Evolutionary conservation across 2,113 vertebrate species (phyloP), one percentile per base, ranked within the genome.

Genomic region (Thalassarche chlororhynchos): DNA sequence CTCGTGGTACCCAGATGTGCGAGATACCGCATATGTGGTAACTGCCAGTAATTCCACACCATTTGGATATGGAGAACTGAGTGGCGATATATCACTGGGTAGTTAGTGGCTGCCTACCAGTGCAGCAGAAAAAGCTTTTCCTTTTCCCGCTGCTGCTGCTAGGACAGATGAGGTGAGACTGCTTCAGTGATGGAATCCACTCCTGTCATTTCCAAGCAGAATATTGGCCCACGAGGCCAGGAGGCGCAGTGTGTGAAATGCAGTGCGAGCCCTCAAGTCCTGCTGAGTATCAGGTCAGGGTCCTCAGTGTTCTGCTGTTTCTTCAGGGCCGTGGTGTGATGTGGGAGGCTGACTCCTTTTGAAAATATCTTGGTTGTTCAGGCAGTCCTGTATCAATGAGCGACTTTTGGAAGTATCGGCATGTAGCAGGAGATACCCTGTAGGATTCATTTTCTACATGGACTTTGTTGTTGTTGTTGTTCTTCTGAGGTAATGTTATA

Each of bases 191-290:
- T 62, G 62, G 51, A 71, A 58, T 42, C 40, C 12, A 4, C 25
- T 74, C 4, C 60, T 57, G 17, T 47, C 19, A 4, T 79, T 84
- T 74, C n/a, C 78, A 55, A 26, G n/a, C 28, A 70, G 51, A 47
- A 14, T 28, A 38, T 10, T 70, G 28, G 24, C 23, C 69, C 20
- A 12, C n/a, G 23, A 66, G 46, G 62, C 34, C 46, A 40, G 31
- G 62, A 38, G 47, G 25, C 1, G 0, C 18, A 36, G 65, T 14
- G 36, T 23, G 13, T 83, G 76, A 66, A 71, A 38, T n/a, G 58
- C 58, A 61, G 12, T 2, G 10, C 0, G 4, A 89, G n/a, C 26
- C 44, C n/a, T 20, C 0, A 0, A 17, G 40, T 89, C 44, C 60
- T 61, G 51, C 51, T 38, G 81, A 16, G 38, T 36, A 8, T 52